These are phyloP conservation scores for Drosophila silvestris DNA, from an alignment of 2,888 invertebrate species.

Conservation along the genomic window DNA sequence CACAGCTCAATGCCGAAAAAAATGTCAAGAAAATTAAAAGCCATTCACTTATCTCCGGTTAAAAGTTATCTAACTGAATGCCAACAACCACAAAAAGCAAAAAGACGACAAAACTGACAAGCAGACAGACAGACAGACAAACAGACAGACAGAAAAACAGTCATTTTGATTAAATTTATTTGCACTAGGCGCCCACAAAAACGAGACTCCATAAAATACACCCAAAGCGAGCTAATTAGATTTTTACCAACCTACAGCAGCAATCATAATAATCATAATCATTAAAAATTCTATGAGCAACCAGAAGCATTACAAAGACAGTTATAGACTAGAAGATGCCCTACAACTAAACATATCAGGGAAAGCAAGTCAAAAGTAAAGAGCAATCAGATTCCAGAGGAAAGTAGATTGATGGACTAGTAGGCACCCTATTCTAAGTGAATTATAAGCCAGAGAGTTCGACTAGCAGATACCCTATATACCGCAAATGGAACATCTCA, in stretches of 20 bases:
- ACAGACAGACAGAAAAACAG: conserved; percentile 8
- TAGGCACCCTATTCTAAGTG: neutral
- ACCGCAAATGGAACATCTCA: neutral
- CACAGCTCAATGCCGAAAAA: conserved; percentile 4
- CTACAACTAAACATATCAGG: neutral
- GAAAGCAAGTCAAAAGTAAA: neutral
- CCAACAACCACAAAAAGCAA: conserved; percentile 13
- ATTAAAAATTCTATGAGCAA: conserved; percentile 22
- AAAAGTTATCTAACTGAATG: conserved; percentile 27
- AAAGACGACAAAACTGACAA: neutral
- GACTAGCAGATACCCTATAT: neutral
- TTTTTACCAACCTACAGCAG: conserved; percentile 14
- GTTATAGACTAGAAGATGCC: neutral
- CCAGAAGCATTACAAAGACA: neutral
- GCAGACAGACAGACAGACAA: conserved; percentile 3
- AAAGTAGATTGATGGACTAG: neutral
- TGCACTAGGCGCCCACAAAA: conserved; percentile 23
- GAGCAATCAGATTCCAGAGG: neutral
- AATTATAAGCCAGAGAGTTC: neutral
- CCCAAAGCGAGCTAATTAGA: conserved; percentile 35
- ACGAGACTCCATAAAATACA: conserved; percentile 8
- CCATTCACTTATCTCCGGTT: conserved; percentile 17
- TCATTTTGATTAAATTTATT: conserved; percentile 37
- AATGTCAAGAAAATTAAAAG: conserved; percentile 13
- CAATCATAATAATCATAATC: conserved; percentile 20